Conservation (phyloP, 2,113 vertebrate species). For the Odontesthes bonariensis region DNA sequence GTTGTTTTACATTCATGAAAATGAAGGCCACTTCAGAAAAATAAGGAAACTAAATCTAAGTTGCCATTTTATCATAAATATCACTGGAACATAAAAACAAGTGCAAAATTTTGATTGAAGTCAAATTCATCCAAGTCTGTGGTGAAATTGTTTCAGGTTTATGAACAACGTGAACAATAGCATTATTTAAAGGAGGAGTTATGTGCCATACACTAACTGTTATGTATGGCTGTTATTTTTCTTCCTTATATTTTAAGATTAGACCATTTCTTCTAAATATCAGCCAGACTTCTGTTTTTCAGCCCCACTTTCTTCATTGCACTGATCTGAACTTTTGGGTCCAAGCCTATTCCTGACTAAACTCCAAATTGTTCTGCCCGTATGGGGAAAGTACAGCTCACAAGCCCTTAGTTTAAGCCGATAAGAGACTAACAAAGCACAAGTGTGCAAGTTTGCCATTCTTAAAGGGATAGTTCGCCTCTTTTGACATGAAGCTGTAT, state of each 20-base stretch:
- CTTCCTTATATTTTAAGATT: neutral
- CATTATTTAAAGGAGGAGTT: too few relatives aligned
- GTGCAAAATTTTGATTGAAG: neutral
- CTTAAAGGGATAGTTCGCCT: too few relatives aligned
- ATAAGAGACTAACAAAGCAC: too few relatives aligned
- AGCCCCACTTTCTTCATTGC: neutral
- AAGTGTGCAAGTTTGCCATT: too few relatives aligned
- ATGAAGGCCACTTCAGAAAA: neutral
- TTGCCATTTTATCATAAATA: neutral
- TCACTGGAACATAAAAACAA: neutral
- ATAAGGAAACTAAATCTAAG: neutral
- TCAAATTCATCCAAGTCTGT: neutral
- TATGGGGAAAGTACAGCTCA: too few relatives aligned
- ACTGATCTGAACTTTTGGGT: too few relatives aligned
- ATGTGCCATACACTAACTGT: neutral
- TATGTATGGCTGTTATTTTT: neutral
- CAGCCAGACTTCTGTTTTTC: neutral
- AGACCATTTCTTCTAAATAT: neutral
- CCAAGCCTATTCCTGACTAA: too few relatives aligned
- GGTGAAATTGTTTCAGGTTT: neutral
- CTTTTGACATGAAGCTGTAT: too few relatives aligned
- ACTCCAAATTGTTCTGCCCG: too few relatives aligned
- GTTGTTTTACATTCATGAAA: too few relatives aligned
- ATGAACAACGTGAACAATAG: too few relatives aligned
- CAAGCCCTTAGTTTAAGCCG: too few relatives aligned